These are phyloP conservation scores for Phallusia fumigata DNA, from an alignment of 23 tunicate species.

Conservation along the genomic window DNA sequence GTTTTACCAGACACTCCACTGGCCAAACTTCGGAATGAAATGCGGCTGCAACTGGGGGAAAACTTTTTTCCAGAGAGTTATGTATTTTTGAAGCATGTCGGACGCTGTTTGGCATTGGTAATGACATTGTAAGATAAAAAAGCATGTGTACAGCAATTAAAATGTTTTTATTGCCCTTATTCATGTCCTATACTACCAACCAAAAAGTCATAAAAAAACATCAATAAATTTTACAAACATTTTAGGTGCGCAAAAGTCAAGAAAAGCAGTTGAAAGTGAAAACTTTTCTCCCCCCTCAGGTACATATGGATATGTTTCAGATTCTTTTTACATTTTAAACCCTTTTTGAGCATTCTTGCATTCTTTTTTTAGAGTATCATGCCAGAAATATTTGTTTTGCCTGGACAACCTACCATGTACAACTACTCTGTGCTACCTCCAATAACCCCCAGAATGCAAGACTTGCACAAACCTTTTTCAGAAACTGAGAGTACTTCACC, in stretches of 20 bases:
- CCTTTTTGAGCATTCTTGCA: not conserved
- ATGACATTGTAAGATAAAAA: conserved; percentile 10
- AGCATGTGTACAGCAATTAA: no score
- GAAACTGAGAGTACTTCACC: conserved; percentile 16
- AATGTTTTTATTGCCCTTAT: no score
- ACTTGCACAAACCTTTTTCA: conserved; percentile 11
- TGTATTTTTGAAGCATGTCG: conserved; percentile 84
- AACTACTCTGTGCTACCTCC: conserved; percentile 57
- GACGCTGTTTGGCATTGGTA: conserved; percentile 82
- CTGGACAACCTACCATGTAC: conserved; percentile 70
- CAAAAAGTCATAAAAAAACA: no score
- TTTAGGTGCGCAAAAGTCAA: conserved; percentile 77
- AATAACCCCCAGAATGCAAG: conserved; percentile 42
- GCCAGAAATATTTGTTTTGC: conserved; percentile 78
- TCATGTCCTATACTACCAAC: no score
- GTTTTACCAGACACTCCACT: conserved; percentile 68
- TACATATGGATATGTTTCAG: conserved; percentile 17
- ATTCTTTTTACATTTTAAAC: not conserved
- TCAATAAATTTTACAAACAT: no score
- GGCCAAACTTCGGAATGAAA: conserved; percentile 41
- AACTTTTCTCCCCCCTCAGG: conserved; percentile 79
- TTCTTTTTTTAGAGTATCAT: conserved; percentile 46
- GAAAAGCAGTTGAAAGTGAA: conserved; percentile 59
- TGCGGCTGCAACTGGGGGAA: conserved; percentile 61
- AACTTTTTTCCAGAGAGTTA: conserved; percentile 61